A percentile compares a stretch with the other conserved stretches of the same genome.
phyloP scores from a whole-genome alignment of 2,888 invertebrate species.

The Blomia tropicalis region DNA sequence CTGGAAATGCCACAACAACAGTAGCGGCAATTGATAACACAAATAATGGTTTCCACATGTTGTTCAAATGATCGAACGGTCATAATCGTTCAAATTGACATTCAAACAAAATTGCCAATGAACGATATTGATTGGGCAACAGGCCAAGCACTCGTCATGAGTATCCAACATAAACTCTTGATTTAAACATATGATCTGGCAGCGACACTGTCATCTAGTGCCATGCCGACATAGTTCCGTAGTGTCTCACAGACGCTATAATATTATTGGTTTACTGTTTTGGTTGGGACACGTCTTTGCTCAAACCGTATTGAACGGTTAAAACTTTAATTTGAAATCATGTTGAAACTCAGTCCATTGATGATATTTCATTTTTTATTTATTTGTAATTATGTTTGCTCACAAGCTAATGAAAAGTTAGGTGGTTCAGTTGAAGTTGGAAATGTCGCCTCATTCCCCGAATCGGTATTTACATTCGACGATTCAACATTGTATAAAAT shows the following conservation, averaged over 20 bases:
- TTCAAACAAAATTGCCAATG: too few relatives aligned
- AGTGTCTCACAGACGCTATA: not conserved
- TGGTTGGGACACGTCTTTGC: constrained; percentile 4
- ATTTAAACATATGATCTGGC: not conserved
- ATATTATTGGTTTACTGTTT: not conserved
- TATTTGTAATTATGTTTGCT: not conserved
- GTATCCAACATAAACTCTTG: too few relatives aligned
- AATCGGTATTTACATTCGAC: not conserved
- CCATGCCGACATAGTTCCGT: not conserved
- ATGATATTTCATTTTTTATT: not conserved
- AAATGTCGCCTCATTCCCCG: not conserved
- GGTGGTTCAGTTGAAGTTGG: not conserved
- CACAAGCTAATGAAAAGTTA: not conserved
- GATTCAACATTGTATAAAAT: constrained; percentile 18
- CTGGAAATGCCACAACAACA: constrained; percentile 24
- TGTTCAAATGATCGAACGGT: not conserved
- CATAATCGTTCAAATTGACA: not conserved
- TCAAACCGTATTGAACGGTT: too few relatives aligned
- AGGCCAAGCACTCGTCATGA: not conserved
- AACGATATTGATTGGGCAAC: constrained; percentile 4
- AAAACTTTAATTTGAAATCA: not conserved
- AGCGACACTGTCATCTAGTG: constrained; percentile 3
- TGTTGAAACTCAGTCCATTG: not conserved
- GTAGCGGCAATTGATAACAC: not conserved
- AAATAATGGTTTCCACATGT: not conserved